These are phyloP conservation scores for Pammene aurita DNA, from an alignment of 2,888 invertebrate genomes.

Conservation along the genomic window DNA sequence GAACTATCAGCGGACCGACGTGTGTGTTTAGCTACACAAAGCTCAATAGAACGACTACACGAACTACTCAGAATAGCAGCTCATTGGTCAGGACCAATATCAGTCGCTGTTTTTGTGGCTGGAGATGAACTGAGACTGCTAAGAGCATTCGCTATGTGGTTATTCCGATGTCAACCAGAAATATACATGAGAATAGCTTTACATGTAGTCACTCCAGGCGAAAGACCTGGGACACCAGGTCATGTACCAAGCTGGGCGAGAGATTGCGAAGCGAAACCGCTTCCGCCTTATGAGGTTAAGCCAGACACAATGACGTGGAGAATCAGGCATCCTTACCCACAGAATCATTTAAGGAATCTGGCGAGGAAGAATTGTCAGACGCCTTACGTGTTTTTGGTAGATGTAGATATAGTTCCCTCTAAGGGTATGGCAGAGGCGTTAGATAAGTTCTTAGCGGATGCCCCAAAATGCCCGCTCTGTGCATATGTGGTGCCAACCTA, in stretches of 20 bases:
- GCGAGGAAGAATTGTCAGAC: slow-evolving; percentile 93
- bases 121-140: slow-evolving; percentile 90
- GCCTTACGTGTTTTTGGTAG: slow-evolving; percentile 91
- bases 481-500: slow-evolving; percentile 96
- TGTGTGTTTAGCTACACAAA: slow-evolving; percentile 92
- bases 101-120: slow-evolving; percentile 90
- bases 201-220: slow-evolving; percentile 88
- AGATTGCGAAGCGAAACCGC: slow-evolving; percentile 88
- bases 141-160: slow-evolving; percentile 88
- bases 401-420: slow-evolving; percentile 94
- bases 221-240: slow-evolving; percentile 84
- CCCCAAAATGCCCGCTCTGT: slow-evolving; percentile 85
- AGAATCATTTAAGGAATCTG: slow-evolving; percentile 94
- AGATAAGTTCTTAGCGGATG: slow-evolving; percentile 85
- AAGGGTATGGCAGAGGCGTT: slow-evolving; percentile 87
- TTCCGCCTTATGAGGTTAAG: slow-evolving; percentile 84
- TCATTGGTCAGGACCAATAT: slow-evolving; percentile 94
- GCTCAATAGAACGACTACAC: slow-evolving; percentile 91
- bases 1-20: slow-evolving; percentile 82
- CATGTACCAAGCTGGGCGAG: slow-evolving; percentile 82
- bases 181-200: slow-evolving; percentile 89
- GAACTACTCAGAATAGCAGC: slow-evolving; percentile 90
- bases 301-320: slow-evolving; percentile 88
- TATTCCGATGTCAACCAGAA: slow-evolving; percentile 88
- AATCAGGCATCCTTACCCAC: slow-evolving; percentile 90